Percentiles rank a stretch among this genome's conserved stretches.
phyloP scores from a whole-genome alignment of 2,888 invertebrate species.

The Lepidochrysops patricia region DNA sequence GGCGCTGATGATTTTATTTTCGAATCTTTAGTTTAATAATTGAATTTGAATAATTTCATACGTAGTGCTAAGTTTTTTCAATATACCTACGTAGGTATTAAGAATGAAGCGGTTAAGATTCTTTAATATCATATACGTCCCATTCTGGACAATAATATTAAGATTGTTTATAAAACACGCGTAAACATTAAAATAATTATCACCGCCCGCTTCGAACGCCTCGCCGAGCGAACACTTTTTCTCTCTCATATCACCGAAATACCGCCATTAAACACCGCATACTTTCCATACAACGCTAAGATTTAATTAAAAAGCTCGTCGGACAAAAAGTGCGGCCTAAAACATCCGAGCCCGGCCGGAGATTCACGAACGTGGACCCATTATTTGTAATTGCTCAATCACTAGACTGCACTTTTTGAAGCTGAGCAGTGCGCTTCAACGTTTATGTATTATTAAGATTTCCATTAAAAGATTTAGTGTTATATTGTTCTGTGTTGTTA shows the following conservation, averaged over 20 bases:
- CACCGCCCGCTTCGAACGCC: conserved; percentile 9
- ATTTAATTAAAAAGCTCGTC: conserved; percentile 58
- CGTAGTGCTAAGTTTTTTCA: neutral
- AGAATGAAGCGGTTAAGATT: neutral
- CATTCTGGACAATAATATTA: conserved; percentile 7
- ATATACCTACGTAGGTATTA: neutral
- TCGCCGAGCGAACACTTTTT: conserved; percentile 7
- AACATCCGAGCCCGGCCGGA: conserved; percentile 43
- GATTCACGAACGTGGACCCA: conserved; percentile 24
- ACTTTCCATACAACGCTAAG: conserved; percentile 62
- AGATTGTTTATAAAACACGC: conserved; percentile 10
- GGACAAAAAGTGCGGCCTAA: conserved; percentile 45
- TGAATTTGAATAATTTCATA: neutral
- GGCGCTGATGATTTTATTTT: neutral
- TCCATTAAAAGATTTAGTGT: neutral
- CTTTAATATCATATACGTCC: conserved; percentile 7
- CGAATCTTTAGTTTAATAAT: neutral
- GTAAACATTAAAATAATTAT: conserved; percentile 7
- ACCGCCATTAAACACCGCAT: conserved; percentile 34
- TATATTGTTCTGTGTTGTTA: neutral
- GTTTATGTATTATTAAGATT: conserved; percentile 1
- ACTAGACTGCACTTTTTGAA: conserved; percentile 16
- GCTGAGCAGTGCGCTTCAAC: conserved; percentile 1
- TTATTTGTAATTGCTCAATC: conserved; percentile 31
- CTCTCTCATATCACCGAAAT: conserved; percentile 19